Base-by-base conservation (phyloP, 2,797 vertebrate species). In the Hyperoplus lanceolatus region DNA sequence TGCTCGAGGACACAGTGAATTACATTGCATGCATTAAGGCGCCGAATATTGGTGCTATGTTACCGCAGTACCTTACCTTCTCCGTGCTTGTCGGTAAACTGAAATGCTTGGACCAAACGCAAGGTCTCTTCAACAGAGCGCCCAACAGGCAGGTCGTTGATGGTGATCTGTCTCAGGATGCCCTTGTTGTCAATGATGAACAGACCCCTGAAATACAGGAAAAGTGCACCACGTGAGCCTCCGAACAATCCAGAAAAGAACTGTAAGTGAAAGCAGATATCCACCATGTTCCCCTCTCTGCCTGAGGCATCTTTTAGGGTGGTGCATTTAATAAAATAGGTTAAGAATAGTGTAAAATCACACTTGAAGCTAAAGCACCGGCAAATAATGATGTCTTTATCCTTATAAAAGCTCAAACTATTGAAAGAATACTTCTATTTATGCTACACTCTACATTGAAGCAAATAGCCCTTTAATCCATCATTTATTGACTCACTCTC, bases 151-250 rank as follows among this genome's bases (percentile, higher is more conserved):
- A 99, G 96, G 91, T 99, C 97, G 4, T 99, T 99, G 85, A 99
- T 98, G 76, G 98, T 99, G 82, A 99, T 99, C 94, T 99, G 98
- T 57, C 97, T 96, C 91, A 99, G 94, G 81, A 97, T 93, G 36
- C 98, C 98, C 45, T 97, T 98, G 42, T 96, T 95, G 54, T 99
- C 98, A 82, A 99, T 97, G 83, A 99, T 98, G 90, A 99, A 99
- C 21, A 99, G 95, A 74, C 97, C 98, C 83, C 98, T 99, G 70
- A 62, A 71, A 87, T 0, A 76, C 0, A 77, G 2, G 81, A 5
- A 60, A 55, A 73, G 11, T 49, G 14, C 12, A 43, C 5, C 18
- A 59, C 3, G 14, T 29, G 16, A 54, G 16, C 59, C 11, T 75
- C 5, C 6, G 8, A 61, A 49, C 49, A 60, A 38, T 16, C 8